These are phyloP conservation scores for Rhinopomastus cyanomelas DNA, from an alignment of 2,113 vertebrate species.

Conservation along the genomic window DNA sequence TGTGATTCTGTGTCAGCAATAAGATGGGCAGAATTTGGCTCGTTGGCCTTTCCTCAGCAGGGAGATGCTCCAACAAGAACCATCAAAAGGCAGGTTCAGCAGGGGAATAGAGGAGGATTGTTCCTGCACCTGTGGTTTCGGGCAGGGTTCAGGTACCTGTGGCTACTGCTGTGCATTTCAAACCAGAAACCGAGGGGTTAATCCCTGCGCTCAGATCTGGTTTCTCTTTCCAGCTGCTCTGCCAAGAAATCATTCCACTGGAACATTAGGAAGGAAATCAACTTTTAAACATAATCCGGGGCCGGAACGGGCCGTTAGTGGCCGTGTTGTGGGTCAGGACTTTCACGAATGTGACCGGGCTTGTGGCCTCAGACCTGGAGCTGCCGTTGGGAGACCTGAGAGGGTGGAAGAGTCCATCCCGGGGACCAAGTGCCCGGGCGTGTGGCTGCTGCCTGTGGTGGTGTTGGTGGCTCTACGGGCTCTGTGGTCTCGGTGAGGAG, in stretches of 20 bases:
- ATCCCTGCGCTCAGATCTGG: not conserved
- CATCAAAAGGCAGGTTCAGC: not conserved
- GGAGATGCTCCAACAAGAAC: too few species aligned
- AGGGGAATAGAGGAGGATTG: not conserved
- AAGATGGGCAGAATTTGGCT: too few species aligned
- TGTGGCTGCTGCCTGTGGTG: not conserved
- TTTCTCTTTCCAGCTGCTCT: slow-evolving; percentile 39
- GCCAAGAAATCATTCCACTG: slow-evolving; percentile 49
- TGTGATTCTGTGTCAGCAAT: too few species aligned
- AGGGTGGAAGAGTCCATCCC: not conserved
- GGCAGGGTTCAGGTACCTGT: not conserved
- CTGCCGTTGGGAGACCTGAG: not conserved
- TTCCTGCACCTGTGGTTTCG: not conserved
- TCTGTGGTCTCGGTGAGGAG: not conserved
- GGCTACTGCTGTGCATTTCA: not conserved
- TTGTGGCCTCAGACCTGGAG: not conserved
- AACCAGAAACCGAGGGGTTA: slow-evolving; percentile 34
- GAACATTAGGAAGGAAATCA: slow-evolving; percentile 66
- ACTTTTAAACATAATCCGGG: slow-evolving; percentile 56
- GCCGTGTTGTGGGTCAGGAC: slow-evolving; percentile 10
- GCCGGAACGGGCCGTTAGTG: slow-evolving; percentile 41
- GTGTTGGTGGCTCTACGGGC: not conserved
- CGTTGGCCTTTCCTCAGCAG: too few species aligned
- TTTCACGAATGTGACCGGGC: slow-evolving; percentile 16
- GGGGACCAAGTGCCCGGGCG: not conserved